Percentiles rank a stretch among this genome's conserved stretches.
phyloP scores from a whole-genome alignment of 2,888 invertebrate genomes.

The Cataglyphis cursor region DNA sequence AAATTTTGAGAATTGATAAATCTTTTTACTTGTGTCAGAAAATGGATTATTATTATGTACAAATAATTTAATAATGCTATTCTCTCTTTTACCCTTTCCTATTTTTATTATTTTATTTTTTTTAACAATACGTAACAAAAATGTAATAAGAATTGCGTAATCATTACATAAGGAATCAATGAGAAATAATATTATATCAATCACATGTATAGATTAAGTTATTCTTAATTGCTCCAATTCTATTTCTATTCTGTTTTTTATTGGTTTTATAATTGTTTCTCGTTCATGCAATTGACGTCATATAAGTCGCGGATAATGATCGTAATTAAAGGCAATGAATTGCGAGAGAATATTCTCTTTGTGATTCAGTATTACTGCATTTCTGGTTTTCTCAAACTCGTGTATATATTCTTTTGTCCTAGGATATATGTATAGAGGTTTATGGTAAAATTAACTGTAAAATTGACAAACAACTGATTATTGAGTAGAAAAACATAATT shows the following conservation, averaged over 20 bases:
- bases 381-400: background rate
- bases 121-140: background rate
- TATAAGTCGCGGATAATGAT: background rate
- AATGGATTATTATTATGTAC: background rate
- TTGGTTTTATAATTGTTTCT: background rate
- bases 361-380: background rate
- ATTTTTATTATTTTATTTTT: background rate
- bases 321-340: slow-evolving; percentile 41
- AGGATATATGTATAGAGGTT: background rate
- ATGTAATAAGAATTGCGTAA: background rate
- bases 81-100: background rate
- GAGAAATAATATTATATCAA: background rate
- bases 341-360: slow-evolving; percentile 21
- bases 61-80: background rate
- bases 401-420: background rate
- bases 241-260: background rate
- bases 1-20: background rate
- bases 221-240: background rate
- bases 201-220: too few relatives aligned
- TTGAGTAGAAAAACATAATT: slow-evolving; percentile 8
- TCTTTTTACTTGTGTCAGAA: background rate
- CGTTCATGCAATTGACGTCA: background rate
- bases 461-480: background rate
- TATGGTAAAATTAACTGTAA: slow-evolving; percentile 24
- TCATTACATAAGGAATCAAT: background rate